Conservation (phyloP, 2,797 vertebrate species). For the Manis crassicaudata region DNA sequence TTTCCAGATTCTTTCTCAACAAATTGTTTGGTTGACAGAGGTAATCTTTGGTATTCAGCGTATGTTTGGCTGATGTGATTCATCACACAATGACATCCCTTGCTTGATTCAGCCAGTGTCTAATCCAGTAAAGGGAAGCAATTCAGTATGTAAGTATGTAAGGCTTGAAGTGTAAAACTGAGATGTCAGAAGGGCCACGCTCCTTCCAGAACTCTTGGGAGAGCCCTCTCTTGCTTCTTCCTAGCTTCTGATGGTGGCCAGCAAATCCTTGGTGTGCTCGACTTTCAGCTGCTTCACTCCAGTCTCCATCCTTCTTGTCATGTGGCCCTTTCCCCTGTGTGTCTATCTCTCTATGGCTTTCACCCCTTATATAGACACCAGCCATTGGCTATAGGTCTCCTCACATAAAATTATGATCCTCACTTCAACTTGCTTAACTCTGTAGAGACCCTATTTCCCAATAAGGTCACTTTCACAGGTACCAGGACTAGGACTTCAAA, state of each 20-base stretch:
- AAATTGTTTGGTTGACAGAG: neutral
- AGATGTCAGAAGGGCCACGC: neutral
- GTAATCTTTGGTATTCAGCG: neutral
- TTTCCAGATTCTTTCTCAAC: neutral
- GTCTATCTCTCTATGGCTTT: neutral
- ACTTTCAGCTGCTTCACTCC: fast-evolving
- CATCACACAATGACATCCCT: neutral
- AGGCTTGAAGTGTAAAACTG: neutral
- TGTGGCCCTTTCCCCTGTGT: neutral
- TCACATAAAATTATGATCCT: fast-evolving
- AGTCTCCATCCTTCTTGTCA: neutral
- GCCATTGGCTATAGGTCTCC: neutral
- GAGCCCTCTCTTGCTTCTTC: neutral
- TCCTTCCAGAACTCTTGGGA: neutral
- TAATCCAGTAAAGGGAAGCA: neutral
- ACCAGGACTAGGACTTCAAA: neutral
- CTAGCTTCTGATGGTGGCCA: neutral
- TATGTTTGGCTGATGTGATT: neutral
- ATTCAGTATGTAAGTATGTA: neutral
- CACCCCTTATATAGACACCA: neutral
- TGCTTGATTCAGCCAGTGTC: neutral
- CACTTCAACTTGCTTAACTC: neutral
- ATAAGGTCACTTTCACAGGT: neutral
- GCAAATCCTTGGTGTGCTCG: neutral
- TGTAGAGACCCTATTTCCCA: neutral